These are phyloP conservation scores for Sinocyclocheilus maitianheensis DNA, from an alignment of 2,113 vertebrate genomes.

Conservation along the genomic window DNA sequence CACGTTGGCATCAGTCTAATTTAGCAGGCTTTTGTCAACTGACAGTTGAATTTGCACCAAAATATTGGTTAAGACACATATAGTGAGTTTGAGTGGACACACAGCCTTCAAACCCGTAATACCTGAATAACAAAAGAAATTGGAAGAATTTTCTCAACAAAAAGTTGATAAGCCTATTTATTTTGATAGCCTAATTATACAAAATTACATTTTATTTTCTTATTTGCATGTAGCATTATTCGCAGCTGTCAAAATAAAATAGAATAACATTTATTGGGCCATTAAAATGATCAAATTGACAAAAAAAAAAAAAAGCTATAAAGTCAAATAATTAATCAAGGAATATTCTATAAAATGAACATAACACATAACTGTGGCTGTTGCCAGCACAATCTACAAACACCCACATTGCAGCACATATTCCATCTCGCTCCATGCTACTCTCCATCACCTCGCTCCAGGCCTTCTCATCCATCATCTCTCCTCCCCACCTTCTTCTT, in stretches of 20 bases:
- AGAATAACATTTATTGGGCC: not conserved
- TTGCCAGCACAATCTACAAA: slow-evolving; percentile 25
- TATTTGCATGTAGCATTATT: too few species aligned
- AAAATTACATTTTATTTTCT: too few species aligned
- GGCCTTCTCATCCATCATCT: slow-evolving; percentile 52
- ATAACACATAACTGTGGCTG: not conserved
- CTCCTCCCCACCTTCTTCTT: slow-evolving; percentile 38
- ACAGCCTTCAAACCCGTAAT: not conserved
- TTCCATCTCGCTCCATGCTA: slow-evolving; percentile 37
- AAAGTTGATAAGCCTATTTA: not conserved
- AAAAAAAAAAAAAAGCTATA: not conserved
- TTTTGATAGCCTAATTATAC: too few species aligned
- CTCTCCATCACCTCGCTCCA: slow-evolving; percentile 46
- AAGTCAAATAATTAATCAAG: not conserved
- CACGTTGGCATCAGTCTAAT: not conserved
- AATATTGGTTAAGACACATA: not conserved
- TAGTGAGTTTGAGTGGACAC: not conserved
- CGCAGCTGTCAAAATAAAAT: not conserved
- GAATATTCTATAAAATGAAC: not conserved
- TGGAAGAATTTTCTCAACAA: not conserved
- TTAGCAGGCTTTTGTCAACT: not conserved
- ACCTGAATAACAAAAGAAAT: not conserved
- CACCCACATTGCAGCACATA: slow-evolving; percentile 47
- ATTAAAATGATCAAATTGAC: too few species aligned
- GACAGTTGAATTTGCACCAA: not conserved